Evolutionary conservation across 2,888 invertebrate species (phyloP).

Genomic region (Cephus pulcher): DNA sequence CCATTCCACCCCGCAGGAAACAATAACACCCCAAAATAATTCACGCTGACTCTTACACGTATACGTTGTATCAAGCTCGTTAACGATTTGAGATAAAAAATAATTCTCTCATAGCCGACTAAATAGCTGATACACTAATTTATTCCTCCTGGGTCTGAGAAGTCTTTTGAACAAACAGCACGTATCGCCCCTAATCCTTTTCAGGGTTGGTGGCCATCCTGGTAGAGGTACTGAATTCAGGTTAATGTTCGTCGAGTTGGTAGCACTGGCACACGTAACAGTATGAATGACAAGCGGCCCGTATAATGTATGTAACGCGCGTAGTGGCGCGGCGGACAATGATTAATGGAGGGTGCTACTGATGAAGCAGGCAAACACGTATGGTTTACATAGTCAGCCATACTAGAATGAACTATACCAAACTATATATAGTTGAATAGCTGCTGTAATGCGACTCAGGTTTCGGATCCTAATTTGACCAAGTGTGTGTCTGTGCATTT

Average conservation of each 20-base stretch:
- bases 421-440: background rate
- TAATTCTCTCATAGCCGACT: background rate
- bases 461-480: background rate
- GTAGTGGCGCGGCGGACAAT: conserved; percentile 22
- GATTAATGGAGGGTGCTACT: conserved; percentile 19
- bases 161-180: background rate
- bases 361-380: conserved; percentile 14
- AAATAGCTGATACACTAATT: background rate
- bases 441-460: background rate
- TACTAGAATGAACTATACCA: background rate
- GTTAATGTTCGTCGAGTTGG: background rate
- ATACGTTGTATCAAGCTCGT: background rate
- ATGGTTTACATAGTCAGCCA: conserved; percentile 2
- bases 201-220: background rate
- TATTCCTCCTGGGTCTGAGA: background rate
- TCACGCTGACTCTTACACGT: too few relatives aligned
- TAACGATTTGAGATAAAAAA: background rate
- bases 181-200: background rate
- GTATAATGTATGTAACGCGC: conserved; percentile 19
- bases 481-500: background rate
- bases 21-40: too few relatives aligned
- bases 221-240: background rate
- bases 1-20: background rate
- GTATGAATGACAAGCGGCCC: conserved; percentile 22
- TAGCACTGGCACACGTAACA: conserved; percentile 5